Base-by-base conservation (phyloP, 1,140 invertebrate species). In the Metopolophium dirhodum region DNA sequence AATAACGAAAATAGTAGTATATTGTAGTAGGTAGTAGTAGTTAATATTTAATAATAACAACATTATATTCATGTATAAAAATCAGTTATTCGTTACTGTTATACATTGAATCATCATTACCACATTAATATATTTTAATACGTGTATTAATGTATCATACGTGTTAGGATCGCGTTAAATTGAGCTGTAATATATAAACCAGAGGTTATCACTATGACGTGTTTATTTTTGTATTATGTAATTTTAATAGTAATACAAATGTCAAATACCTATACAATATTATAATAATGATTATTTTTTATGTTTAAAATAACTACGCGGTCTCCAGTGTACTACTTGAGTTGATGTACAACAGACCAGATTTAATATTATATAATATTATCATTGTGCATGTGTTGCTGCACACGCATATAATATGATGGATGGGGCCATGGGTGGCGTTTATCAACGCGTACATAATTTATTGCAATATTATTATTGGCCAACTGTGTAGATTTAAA, bases 1-100 rank as follows among this genome's bases (percentile, higher is more conserved):
- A 77, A 87, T 49, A 87, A 86, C 83, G 41, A 86, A 82, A 83
- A 45, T 85, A 85, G 9, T 85, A 85, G 22, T 41, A 41, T n/a
- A n/a, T n/a, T n/a, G n/a, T n/a, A 77, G 49, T 77, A 77, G 30
- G 41, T 35, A 83, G 35, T 82, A 77, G 6, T 35, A 77, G 14
- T 77, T 57, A 57, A 57, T 18, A 57, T 57, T 57, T 77, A 77
- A 77, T 18, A 77, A 77, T 9, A n/a, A 77, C 9, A 77, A 77
- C 61, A 77, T 77, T 77, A 77, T 77, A 77, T n/a, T 18, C n/a
- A 30, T 77, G 6, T 77, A n/a, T 35, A n/a, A 77, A 54, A 77
- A 68, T 18, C 61, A 77, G 4, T 68, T 68, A 68, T 68, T 68
- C 4, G 30, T 61, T 51, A 51, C 49, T 51, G 2, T 22, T 18